Percentiles rank a stretch among this genome's conserved stretches.
phyloP scores from a whole-genome alignment of 2,888 invertebrate species.

The Drosophila longiperda region DNA sequence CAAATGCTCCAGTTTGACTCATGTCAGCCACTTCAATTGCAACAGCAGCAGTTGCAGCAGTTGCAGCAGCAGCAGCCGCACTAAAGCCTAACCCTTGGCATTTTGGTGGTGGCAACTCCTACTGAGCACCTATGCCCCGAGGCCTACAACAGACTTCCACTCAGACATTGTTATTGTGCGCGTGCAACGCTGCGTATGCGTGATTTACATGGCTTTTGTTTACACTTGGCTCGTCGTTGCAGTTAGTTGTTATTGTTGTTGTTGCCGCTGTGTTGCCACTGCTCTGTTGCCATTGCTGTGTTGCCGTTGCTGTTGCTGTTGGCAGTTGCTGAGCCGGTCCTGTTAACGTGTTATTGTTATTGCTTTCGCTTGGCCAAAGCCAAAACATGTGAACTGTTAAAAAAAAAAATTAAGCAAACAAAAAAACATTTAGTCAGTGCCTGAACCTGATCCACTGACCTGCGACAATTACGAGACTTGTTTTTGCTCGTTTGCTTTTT shows the following conservation, averaged over 20 bases:
- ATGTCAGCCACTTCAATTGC: conserved; percentile 48
- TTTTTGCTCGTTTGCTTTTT: neutral
- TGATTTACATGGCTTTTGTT: conserved; percentile 78
- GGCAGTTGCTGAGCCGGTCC: conserved; percentile 34
- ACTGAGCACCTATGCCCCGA: neutral
- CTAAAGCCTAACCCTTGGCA: conserved; percentile 15
- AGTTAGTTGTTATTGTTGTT: conserved; percentile 26
- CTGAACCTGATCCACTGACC: conserved; percentile 34
- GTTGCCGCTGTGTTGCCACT: conserved; percentile 28
- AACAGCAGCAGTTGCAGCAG: neutral
- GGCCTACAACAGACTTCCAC: conserved; percentile 8
- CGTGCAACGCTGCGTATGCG: conserved; percentile 75
- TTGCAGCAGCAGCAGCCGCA: neutral
- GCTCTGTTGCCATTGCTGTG: conserved; percentile 27
- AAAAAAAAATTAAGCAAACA: conserved; percentile 60
- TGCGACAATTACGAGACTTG: conserved; percentile 28
- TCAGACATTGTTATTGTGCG: conserved; percentile 66
- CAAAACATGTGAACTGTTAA: conserved; percentile 63
- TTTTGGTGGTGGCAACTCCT: conserved; percentile 1
- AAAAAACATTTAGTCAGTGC: conserved; percentile 34
- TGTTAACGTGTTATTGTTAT: conserved; percentile 63
- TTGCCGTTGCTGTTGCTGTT: conserved; percentile 28
- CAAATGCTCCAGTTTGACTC: conserved; percentile 62
- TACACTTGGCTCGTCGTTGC: conserved; percentile 40
- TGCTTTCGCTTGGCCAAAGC: conserved; percentile 66